Percentiles rank a stretch among this genome's conserved stretches.
phyloP scores from a whole-genome alignment of 2,797 vertebrate species.

The Pangasius macronema region DNA sequence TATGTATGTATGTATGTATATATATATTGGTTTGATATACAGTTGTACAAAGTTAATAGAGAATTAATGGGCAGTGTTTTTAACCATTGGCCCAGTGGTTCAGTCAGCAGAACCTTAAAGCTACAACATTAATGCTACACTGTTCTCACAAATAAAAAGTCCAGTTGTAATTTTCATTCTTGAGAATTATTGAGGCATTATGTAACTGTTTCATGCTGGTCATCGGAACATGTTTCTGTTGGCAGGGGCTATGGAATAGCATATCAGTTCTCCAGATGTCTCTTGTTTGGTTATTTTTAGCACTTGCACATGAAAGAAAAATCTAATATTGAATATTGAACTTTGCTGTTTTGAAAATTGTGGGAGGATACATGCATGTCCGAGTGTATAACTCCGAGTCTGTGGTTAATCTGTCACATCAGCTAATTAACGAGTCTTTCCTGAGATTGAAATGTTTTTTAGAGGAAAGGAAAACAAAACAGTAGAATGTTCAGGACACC shows the following conservation, averaged over 20 bases:
- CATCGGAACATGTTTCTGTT: constrained; percentile 72
- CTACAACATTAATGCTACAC: neutral
- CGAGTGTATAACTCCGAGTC: neutral
- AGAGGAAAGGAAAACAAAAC: neutral
- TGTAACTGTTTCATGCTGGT: constrained; percentile 67
- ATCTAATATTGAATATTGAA: neutral
- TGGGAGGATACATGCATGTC: neutral
- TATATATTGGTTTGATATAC: constrained; percentile 1
- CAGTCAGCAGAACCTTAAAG: neutral
- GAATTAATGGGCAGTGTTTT: neutral
- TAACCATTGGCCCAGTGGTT: neutral
- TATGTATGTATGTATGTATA: too few species aligned
- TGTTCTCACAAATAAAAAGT: constrained; percentile 48
- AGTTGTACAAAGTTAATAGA: neutral
- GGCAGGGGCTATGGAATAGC: constrained; percentile 59
- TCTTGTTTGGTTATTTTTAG: constrained; percentile 74
- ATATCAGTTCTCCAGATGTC: constrained; percentile 72
- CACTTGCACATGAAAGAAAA: constrained; percentile 58
- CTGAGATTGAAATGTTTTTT: neutral
- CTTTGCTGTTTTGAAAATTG: neutral
- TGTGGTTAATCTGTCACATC: neutral
- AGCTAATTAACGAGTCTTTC: neutral
- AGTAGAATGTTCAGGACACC: neutral
- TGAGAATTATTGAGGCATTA: constrained; percentile 64
- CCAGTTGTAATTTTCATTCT: constrained; percentile 48